phyloP scores from a whole-genome alignment of 1,140 invertebrate genomes.

The Meloidogyne chitwoodi region DNA sequence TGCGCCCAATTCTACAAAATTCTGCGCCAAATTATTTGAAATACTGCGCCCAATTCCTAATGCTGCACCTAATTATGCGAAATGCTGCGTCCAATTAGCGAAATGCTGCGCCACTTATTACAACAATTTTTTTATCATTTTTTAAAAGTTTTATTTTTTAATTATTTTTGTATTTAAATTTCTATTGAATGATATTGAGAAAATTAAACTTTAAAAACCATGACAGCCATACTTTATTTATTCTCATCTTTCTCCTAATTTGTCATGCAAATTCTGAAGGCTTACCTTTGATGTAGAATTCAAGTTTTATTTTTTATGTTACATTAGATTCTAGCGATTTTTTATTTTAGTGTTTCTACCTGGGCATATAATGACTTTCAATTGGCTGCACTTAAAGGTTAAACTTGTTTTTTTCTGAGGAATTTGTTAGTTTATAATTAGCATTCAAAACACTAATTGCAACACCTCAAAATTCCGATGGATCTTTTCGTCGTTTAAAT shows the following conservation, averaged over 20 bases:
- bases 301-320: neutral
- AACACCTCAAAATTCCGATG: neutral
- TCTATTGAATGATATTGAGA: neutral
- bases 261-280: neutral
- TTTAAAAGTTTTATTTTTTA: neutral
- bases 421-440: neutral
- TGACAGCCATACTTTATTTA: neutral
- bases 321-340: too few relatives aligned
- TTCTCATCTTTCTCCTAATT: neutral
- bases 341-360: conserved; percentile 20
- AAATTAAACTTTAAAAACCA: neutral
- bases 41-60: too few relatives aligned
- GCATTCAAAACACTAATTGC: conserved; percentile 1
- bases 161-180: neutral
- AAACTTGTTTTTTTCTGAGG: neutral
- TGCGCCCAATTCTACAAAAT: too few relatives aligned
- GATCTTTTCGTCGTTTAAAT: conserved; percentile 5
- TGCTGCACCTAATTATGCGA: too few relatives aligned
- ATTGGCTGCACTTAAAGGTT: conserved; percentile 38
- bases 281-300: neutral
- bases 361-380: conserved; percentile 39
- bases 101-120: too few relatives aligned
- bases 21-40: too few relatives aligned
- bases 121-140: neutral
- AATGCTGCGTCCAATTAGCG: too few relatives aligned